Conservation (phyloP, 2,113 vertebrate species). For the Lethenteron reissneri region DNA sequence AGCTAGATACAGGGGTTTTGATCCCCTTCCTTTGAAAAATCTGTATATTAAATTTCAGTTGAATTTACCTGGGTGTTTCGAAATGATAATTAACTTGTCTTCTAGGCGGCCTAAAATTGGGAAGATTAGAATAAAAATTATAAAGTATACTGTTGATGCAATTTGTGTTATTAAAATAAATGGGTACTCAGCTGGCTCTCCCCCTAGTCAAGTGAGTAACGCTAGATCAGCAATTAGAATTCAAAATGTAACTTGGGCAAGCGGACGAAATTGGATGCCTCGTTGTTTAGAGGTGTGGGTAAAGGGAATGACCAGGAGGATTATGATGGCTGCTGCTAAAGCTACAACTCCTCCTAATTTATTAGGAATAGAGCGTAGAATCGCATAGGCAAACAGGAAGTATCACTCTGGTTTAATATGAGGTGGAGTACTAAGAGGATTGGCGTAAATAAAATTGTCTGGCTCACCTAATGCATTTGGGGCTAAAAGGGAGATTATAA, state of each 20-base stretch:
- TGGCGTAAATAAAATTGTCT: slow-evolving; percentile 11
- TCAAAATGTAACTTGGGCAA: slow-evolving; percentile 11
- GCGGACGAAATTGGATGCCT: background rate
- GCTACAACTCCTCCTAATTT: slow-evolving; percentile 11
- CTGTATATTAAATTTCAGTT: no score
- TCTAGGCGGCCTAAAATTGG: background rate
- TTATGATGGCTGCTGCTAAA: background rate
- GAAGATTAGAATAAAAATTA: background rate
- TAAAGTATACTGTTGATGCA: slow-evolving; percentile 8
- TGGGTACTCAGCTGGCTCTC: slow-evolving; percentile 9
- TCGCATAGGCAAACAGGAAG: slow-evolving; percentile 11
- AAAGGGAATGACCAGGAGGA: background rate
- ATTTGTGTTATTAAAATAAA: slow-evolving; percentile 9
- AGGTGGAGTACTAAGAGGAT: background rate
- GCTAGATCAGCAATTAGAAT: background rate
- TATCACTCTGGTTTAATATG: slow-evolving; percentile 10
- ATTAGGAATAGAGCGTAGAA: slow-evolving; percentile 12
- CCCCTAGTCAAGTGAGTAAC: slow-evolving; percentile 9
- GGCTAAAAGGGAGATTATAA: slow-evolving; percentile 1
- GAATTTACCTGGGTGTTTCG: no score
- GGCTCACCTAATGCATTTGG: slow-evolving; percentile 9
- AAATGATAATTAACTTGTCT: slow-evolving; percentile 6
- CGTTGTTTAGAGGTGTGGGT: slow-evolving; percentile 12
- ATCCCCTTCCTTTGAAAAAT: no score
- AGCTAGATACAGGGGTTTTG: no score